A percentile compares a stretch with the other conserved stretches of the same genome.
phyloP scores from a whole-genome alignment of 2,888 invertebrate species.

The Rhynchonema sp. region DNA sequence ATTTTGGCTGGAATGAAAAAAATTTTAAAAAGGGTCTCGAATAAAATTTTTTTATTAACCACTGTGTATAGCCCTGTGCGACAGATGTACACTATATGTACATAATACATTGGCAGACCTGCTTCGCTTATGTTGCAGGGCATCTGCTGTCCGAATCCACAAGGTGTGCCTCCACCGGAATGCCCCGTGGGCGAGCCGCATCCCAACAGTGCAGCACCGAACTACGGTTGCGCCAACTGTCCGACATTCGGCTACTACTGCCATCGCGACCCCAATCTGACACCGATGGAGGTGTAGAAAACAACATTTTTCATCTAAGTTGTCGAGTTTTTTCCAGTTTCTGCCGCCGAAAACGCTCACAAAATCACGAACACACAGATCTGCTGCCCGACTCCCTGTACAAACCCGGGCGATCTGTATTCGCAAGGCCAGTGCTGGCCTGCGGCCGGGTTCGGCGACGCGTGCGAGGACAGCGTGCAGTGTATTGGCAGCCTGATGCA shows the following conservation, averaged over 20 bases:
- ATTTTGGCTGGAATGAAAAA: no score
- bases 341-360: not conserved
- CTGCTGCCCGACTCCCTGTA: not conserved
- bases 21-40: no score
- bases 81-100: no score
- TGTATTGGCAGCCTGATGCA: not conserved
- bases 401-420: not conserved
- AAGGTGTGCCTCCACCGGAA: not conserved
- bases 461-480: not conserved
- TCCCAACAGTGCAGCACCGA: not conserved
- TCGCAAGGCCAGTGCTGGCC: not conserved
- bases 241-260: not conserved
- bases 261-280: not conserved
- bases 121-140: not conserved
- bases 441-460: not conserved
- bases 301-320: not conserved
- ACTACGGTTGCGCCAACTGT: not conserved
- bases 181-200: not conserved
- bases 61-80: no score
- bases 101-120: no score
- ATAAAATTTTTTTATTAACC: no score
- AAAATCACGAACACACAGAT: not conserved
- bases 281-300: not conserved
- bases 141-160: not conserved
- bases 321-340: not conserved